phyloP scores from a whole-genome alignment of 2,888 invertebrate genomes.

The Leptinotarsa haldemani region DNA sequence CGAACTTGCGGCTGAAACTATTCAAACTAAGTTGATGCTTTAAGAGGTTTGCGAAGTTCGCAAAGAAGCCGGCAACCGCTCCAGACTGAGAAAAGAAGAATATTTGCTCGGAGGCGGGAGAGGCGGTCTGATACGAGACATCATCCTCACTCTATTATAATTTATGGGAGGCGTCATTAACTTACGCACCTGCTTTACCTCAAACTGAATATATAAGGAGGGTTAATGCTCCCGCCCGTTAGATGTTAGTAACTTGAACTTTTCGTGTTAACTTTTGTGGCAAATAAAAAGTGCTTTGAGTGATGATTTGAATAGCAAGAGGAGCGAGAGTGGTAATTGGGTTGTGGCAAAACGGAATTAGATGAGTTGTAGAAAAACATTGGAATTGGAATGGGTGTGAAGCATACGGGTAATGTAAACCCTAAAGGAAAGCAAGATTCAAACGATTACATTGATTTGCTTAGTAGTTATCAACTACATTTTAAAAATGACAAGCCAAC shows the following conservation, averaged over 20 bases:
- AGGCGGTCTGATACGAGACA: slow-evolving; percentile 55
- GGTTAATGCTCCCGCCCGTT: slow-evolving; percentile 11
- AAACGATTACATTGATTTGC: too few relatives aligned
- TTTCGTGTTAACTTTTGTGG: slow-evolving; percentile 8
- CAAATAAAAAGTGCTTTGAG: slow-evolving; percentile 10
- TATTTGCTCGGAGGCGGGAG: slow-evolving; percentile 15
- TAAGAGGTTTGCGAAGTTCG: slow-evolving; percentile 48
- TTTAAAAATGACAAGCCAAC: too few relatives aligned
- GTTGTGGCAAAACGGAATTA: neutral
- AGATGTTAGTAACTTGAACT: slow-evolving; percentile 19
- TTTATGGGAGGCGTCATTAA: slow-evolving; percentile 59
- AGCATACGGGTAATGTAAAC: too few relatives aligned
- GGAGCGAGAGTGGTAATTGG: neutral
- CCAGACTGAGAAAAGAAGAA: slow-evolving; percentile 30
- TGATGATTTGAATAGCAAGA: neutral
- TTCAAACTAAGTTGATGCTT: slow-evolving; percentile 57
- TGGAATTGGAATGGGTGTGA: too few relatives aligned
- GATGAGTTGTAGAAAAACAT: neutral
- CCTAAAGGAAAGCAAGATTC: too few relatives aligned
- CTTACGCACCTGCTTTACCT: slow-evolving; percentile 48
- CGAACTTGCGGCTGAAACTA: slow-evolving; percentile 42
- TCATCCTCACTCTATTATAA: slow-evolving; percentile 59
- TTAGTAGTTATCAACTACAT: too few relatives aligned
- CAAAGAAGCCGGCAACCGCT: slow-evolving; percentile 40
- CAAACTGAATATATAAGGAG: slow-evolving; percentile 54